Evolutionary conservation across 2,113 vertebrate genomes (phyloP).

Genomic region (Galbula dea): DNA sequence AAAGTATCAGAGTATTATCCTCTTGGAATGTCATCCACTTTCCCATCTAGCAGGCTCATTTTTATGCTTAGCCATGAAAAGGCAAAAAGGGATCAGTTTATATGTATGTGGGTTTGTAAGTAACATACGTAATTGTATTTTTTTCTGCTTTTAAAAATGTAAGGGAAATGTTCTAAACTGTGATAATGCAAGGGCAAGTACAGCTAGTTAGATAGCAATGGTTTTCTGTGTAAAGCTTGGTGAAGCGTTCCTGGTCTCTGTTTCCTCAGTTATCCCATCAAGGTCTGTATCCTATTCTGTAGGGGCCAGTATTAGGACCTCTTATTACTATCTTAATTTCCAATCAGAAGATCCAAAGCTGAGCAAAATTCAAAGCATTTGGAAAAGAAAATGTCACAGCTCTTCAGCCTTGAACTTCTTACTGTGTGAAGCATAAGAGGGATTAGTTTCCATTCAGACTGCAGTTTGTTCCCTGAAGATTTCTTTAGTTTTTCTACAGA

Average conservation of each 20-base stretch:
- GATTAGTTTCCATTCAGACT: background rate
- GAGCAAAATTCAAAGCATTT: background rate
- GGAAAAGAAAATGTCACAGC: background rate
- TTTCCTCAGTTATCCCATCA: background rate
- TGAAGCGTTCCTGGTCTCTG: background rate
- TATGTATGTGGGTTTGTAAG: background rate
- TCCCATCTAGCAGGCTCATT: background rate
- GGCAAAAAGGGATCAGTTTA: background rate
- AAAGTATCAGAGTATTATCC: background rate
- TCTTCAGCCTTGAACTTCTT: background rate
- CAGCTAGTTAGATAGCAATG: background rate
- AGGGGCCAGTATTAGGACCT: background rate
- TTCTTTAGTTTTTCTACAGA: background rate
- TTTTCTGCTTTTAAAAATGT: background rate
- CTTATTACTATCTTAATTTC: background rate
- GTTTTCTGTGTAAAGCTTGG: background rate
- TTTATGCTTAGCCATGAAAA: background rate
- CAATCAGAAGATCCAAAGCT: background rate
- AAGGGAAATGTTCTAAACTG: background rate
- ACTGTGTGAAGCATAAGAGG: background rate
- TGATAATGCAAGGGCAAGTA: background rate
- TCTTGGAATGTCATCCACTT: background rate
- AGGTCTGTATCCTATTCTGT: background rate
- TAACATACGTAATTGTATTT: background rate
- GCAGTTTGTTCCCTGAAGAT: background rate